Conservation (phyloP, 2,113 vertebrate genomes). For the Lasiurus cinereus region DNA sequence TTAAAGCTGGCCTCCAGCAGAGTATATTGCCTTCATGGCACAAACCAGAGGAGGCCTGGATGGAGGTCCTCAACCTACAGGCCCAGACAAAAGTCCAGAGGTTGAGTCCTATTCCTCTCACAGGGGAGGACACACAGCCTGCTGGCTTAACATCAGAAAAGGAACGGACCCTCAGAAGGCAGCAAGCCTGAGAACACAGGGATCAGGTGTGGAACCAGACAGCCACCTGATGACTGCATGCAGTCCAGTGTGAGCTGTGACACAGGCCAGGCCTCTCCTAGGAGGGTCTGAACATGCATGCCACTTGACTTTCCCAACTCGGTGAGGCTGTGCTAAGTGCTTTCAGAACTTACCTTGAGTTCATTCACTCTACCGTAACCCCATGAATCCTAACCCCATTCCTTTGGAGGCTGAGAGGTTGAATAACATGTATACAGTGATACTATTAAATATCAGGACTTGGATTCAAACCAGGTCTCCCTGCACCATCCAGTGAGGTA, state of each 20-base stretch:
- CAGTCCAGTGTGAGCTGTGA: background rate
- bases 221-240: background rate
- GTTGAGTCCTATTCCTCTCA: background rate
- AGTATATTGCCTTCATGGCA: background rate
- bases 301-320: background rate
- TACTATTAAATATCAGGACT: background rate
- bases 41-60: too few species aligned
- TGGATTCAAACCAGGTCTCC: background rate
- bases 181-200: background rate
- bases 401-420: background rate
- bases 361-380: background rate
- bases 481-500: accelerated
- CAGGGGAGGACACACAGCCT: background rate
- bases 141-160: background rate
- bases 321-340: background rate
- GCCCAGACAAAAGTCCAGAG: background rate
- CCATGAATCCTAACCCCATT: background rate
- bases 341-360: background rate
- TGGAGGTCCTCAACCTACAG: background rate
- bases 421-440: background rate
- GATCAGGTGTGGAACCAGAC: too few species aligned
- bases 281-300: background rate
- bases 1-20: background rate
- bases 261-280: background rate
- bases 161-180: background rate